Evolutionary conservation across 2,113 vertebrate species (phyloP).

Genomic region (Gallinago undulata): DNA sequence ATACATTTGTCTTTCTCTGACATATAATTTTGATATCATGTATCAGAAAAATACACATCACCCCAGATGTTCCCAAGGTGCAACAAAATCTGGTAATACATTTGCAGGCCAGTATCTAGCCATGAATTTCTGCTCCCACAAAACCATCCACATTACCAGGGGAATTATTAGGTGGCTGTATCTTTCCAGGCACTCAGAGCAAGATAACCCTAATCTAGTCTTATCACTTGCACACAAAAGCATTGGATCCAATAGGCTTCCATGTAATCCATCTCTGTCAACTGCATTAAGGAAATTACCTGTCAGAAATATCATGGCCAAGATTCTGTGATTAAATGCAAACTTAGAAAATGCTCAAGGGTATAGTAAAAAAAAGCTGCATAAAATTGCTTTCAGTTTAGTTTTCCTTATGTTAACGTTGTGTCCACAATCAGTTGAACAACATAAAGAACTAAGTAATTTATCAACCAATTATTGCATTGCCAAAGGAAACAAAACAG

Average conservation of each 20-base stretch:
- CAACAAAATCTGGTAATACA: slow-evolving; percentile 37
- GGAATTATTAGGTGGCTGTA: slow-evolving; percentile 82
- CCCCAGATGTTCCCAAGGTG: slow-evolving; percentile 58
- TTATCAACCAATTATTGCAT: slow-evolving; percentile 20
- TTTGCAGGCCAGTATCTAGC: slow-evolving; percentile 47
- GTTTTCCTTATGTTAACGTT: slow-evolving; percentile 69
- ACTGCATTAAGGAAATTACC: slow-evolving; percentile 88
- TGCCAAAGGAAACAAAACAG: slow-evolving; percentile 39
- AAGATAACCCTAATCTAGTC: slow-evolving; percentile 81
- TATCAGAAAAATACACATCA: neutral
- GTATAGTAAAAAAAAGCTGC: slow-evolving; percentile 64
- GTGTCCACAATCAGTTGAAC: slow-evolving; percentile 66
- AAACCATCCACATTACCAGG: slow-evolving; percentile 67
- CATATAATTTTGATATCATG: slow-evolving; percentile 23
- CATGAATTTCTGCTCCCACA: slow-evolving; percentile 58
- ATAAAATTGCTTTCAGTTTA: slow-evolving; percentile 73
- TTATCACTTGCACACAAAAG: slow-evolving; percentile 83
- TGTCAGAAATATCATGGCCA: slow-evolving; percentile 84
- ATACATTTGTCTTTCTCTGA: slow-evolving; percentile 45
- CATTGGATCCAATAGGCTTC: slow-evolving; percentile 72
- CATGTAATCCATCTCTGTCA: slow-evolving; percentile 89
- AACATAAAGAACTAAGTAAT: slow-evolving; percentile 54
- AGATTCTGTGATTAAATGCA: slow-evolving; percentile 87
- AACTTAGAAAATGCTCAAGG: slow-evolving; percentile 79
- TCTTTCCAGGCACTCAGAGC: slow-evolving; percentile 73